A percentile compares a stretch with the other conserved stretches of the same genome.
Conservation (phyloP, 2,797 vertebrate species). For the Hippoglossus hippoglossus region DNA sequence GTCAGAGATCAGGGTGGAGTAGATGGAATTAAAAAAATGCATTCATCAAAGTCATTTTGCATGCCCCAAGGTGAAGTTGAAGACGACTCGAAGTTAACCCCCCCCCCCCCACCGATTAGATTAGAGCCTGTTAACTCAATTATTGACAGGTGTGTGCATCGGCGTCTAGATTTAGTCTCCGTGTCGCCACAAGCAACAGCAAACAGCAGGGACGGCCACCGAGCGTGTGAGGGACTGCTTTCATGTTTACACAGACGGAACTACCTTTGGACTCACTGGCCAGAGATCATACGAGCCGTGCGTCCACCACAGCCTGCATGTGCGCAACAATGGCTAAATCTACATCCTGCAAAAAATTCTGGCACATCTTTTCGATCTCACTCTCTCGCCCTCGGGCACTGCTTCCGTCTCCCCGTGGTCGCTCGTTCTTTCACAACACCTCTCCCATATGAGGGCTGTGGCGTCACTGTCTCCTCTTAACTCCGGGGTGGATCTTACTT, state of each 20-base stretch:
- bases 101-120: slow-evolving; percentile 35
- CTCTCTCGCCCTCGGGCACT: slow-evolving; percentile 5
- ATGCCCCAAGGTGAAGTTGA: slow-evolving; percentile 48
- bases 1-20: slow-evolving; percentile 62
- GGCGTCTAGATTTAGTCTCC: slow-evolving; percentile 50
- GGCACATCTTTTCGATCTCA: slow-evolving; percentile 20
- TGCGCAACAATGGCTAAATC: slow-evolving; percentile 43
- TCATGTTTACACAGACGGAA: slow-evolving; percentile 66
- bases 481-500: slow-evolving; percentile 39
- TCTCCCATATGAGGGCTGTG: slow-evolving; percentile 21
- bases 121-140: slow-evolving; percentile 81
- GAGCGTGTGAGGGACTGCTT: slow-evolving; percentile 52
- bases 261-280: slow-evolving; percentile 63
- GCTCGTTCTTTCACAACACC: slow-evolving; percentile 31
- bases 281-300: slow-evolving; percentile 48
- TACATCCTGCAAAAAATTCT: slow-evolving; percentile 17
- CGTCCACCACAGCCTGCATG: not conserved
- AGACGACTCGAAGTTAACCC: slow-evolving; percentile 45
- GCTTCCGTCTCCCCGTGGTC: slow-evolving; percentile 17
- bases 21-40: slow-evolving; percentile 45
- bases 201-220: slow-evolving; percentile 68
- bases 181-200: slow-evolving; percentile 69
- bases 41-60: slow-evolving; percentile 73
- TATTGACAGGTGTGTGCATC: slow-evolving; percentile 69
- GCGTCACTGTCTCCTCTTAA: slow-evolving; percentile 50